phyloP scores from a whole-genome alignment of 2,113 vertebrate species.

The Strix aluco region DNA sequence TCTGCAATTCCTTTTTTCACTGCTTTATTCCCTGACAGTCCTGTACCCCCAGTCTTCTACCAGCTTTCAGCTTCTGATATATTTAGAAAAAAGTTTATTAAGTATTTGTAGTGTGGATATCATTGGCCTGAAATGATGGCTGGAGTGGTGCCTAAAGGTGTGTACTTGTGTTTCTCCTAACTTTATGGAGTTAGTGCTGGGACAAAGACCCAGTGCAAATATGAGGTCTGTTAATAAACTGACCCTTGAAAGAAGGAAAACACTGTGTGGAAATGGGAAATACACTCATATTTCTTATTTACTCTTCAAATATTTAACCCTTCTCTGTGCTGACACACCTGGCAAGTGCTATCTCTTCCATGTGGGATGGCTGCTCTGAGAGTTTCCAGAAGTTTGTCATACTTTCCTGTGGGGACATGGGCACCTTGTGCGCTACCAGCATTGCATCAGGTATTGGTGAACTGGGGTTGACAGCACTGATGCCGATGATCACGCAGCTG shows the following conservation, averaged over 20 bases:
- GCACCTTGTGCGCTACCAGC: slow-evolving; percentile 37
- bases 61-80: not conserved
- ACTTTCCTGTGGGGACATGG: not conserved
- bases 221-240: not conserved
- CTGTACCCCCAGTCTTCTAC: not conserved
- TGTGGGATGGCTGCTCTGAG: not conserved
- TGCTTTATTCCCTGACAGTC: not conserved
- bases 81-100: not conserved
- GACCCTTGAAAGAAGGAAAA: not conserved
- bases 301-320: not conserved
- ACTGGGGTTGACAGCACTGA: slow-evolving; percentile 38
- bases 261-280: not conserved
- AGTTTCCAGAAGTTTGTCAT: not conserved
- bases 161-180: not conserved
- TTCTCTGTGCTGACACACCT: slow-evolving; percentile 47
- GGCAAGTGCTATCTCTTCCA: slow-evolving; percentile 45
- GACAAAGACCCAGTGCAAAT: not conserved
- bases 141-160: not conserved
- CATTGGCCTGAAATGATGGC: not conserved
- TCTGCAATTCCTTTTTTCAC: not conserved
- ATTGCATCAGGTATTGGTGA: slow-evolving; percentile 36
- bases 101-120: not conserved
- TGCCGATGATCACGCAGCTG: slow-evolving; percentile 56
- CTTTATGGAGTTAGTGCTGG: not conserved
- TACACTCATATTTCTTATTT: not conserved